Conservation (phyloP, 1,140 invertebrate genomes). For the Paraescarpia echinospica region DNA sequence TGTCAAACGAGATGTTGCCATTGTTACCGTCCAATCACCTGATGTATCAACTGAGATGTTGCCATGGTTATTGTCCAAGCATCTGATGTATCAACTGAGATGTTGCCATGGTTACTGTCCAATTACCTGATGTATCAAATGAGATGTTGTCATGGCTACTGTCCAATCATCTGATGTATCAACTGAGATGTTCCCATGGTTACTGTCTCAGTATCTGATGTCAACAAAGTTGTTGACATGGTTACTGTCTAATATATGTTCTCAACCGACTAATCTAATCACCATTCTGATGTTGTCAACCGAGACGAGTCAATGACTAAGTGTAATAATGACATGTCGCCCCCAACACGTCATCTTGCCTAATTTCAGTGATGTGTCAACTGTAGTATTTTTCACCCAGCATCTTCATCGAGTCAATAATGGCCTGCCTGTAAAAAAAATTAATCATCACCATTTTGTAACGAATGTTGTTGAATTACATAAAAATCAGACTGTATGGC, state of each 20-base stretch:
- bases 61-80: no score
- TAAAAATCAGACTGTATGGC: not conserved
- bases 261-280: not conserved
- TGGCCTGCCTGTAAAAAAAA: not conserved
- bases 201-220: not conserved
- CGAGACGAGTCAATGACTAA: not conserved
- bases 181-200: not conserved
- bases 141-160: not conserved
- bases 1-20: no score
- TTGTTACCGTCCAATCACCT: no score
- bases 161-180: not conserved
- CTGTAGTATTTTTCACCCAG: not conserved
- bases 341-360: not conserved
- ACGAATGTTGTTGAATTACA: not conserved
- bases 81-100: not conserved
- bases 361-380: not conserved
- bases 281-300: not conserved
- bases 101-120: not conserved
- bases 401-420: not conserved
- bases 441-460: not conserved
- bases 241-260: not conserved
- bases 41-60: no score
- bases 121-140: not conserved
- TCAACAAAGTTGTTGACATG: not conserved
- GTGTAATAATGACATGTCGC: not conserved